Percentiles rank a stretch among this genome's conserved stretches.
phyloP scores from a whole-genome alignment of 1,140 invertebrate genomes.

The Zaprionus gabonicus region DNA sequence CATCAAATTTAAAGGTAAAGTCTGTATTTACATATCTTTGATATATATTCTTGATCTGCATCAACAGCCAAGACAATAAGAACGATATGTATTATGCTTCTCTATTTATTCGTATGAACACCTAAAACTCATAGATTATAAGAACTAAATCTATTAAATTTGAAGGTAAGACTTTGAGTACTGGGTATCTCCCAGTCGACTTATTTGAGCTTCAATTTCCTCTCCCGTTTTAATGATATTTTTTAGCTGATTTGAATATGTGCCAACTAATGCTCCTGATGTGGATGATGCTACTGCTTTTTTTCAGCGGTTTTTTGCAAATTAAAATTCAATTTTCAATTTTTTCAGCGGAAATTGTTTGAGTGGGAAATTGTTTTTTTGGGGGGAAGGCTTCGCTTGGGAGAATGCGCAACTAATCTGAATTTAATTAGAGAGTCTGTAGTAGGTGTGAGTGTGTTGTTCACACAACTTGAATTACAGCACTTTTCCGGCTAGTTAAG shows the following conservation, averaged over 20 bases:
- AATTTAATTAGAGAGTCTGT: not conserved
- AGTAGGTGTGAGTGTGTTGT: not conserved
- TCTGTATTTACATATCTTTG: no score
- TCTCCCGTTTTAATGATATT: constrained; percentile 60
- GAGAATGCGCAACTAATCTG: not conserved
- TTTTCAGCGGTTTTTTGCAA: constrained; percentile 34
- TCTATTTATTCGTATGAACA: not conserved
- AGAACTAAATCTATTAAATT: not conserved
- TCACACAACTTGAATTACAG: not conserved
- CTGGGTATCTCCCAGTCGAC: not conserved
- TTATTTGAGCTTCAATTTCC: no score
- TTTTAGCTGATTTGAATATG: constrained; percentile 73
- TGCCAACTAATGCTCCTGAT: constrained; percentile 74
- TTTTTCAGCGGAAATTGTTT: constrained; percentile 60
- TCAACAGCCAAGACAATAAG: no score
- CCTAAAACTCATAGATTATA: not conserved
- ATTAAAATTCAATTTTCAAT: constrained; percentile 76
- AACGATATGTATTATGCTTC: no score
- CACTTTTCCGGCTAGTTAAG: constrained; percentile 2
- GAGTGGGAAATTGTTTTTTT: not conserved
- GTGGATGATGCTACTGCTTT: constrained; percentile 37
- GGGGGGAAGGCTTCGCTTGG: constrained; percentile 13
- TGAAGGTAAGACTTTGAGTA: not conserved
- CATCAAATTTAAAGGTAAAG: no score
- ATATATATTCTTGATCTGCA: no score